Conservation (phyloP, 2,113 vertebrate genomes). For the Neotragus moschatus region DNA sequence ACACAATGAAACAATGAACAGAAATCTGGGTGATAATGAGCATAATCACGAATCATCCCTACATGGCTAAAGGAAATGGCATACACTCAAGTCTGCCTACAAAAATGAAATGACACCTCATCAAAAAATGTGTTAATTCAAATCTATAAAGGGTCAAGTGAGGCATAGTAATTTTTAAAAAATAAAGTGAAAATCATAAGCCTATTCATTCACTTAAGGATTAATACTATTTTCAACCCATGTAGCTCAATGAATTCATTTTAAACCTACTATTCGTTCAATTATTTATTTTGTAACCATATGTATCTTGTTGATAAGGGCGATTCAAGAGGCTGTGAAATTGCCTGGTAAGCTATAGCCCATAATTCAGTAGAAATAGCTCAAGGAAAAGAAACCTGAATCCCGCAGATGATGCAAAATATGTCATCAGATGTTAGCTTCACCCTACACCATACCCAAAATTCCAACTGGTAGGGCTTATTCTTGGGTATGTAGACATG, state of each 20-base stretch:
- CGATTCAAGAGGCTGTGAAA: neutral
- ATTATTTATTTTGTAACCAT: neutral
- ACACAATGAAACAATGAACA: neutral
- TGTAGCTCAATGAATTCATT: neutral
- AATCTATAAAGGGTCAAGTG: neutral
- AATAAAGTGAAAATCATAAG: neutral
- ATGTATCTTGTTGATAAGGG: neutral
- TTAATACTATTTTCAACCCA: neutral
- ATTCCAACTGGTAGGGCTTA: neutral
- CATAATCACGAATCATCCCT: neutral
- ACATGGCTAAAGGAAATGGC: neutral
- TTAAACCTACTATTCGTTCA: neutral
- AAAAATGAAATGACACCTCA: neutral
- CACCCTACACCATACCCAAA: neutral
- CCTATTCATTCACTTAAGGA: neutral
- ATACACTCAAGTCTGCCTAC: neutral
- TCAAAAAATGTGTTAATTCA: neutral
- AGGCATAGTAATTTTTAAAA: neutral
- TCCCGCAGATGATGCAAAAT: neutral
- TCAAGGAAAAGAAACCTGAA: neutral
- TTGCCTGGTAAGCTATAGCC: neutral
- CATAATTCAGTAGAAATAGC: neutral
- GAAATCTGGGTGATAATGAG: neutral
- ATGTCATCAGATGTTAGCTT: conserved; percentile 52
- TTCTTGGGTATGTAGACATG: neutral